Conservation (phyloP, 2,888 invertebrate genomes). For the Coleophora deauratella region DNA sequence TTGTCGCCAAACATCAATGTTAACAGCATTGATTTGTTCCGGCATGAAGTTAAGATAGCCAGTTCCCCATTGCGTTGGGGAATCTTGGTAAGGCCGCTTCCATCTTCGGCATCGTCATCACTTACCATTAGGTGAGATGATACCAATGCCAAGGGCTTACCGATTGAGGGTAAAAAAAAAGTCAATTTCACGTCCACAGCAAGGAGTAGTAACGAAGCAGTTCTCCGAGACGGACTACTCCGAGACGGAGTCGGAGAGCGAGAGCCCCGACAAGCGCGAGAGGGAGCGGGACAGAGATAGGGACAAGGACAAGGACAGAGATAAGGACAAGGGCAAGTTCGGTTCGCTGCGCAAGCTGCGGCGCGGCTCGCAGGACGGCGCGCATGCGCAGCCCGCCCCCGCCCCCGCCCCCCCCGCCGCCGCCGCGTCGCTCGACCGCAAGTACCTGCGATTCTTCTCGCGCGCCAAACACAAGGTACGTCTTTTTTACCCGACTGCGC, state of each 20-base stretch:
- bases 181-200: not conserved
- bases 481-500: no score
- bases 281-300: constrained; percentile 23
- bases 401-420: constrained; percentile 28
- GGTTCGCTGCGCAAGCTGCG: constrained; percentile 83
- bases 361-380: constrained; percentile 57
- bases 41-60: no score
- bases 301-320: constrained; percentile 31
- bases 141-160: no score
- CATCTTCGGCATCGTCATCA: no score
- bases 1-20: no score
- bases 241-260: constrained; percentile 57
- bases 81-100: no score
- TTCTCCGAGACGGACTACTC: constrained; percentile 78
- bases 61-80: no score
- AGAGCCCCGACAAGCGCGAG: constrained; percentile 31
- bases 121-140: no score
- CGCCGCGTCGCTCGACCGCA: constrained; percentile 80
- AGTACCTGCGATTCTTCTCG: constrained; percentile 75
- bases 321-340: constrained; percentile 62
- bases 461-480: constrained; percentile 3
- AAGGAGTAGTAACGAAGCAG: constrained; percentile 34
- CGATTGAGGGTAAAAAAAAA: no score
- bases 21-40: no score
- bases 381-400: constrained; percentile 25